Base-by-base conservation (phyloP, 2,888 invertebrate genomes). In the Drosophila flavopinicola region DNA sequence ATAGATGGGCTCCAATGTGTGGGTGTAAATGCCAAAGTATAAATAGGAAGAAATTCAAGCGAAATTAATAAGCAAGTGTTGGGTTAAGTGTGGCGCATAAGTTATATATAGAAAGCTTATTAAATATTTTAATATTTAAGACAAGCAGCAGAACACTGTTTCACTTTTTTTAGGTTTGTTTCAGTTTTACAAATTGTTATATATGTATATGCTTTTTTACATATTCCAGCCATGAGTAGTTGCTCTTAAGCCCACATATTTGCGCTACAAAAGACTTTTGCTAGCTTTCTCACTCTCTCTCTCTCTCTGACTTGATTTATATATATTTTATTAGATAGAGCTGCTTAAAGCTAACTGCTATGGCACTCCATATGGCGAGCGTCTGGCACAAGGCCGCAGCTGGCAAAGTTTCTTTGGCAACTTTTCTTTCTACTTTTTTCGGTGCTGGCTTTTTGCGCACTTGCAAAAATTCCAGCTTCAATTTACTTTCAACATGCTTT, bases 401-500 rank as follows among this genome's bases (percentile, higher is more conserved):
- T 71, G 65, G 52, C 29, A 51, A 76, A 72, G 56, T 76, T 80
- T 87, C 45, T 44, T 60, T 48, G 13, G 45, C 48, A 70, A 58
- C 60, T 82, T 78, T 80, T 66, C 35, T n/a, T 17, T 17, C 6
- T 5, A 9, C 20, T 66, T 48, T 61, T 57, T 54, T 23, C 11
- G 49, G 24, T 23, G 45, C 48, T 63, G 68, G 29, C 61, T 70
- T 78, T 85, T 85, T 75, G 85, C 64, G 49, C 47, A 78, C 77
- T 78, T 68, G 59, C 78, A 52, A 58, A 69, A 84, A 86, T 80
- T 80, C 67, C 79, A 59, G 70, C 85, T 85, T 87, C 80, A 82
- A 82, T 82, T 82, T 82, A 82, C 86, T 87, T 82, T 87, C 86
- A 85, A 82, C 80, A 85, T 87, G 85, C 87, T 87, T 68, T 60